Percentiles rank a stretch among this genome's conserved stretches.
Evolutionary conservation across 2,888 invertebrate genomes (phyloP).

Genomic region (Caradrina kadenii): DNA sequence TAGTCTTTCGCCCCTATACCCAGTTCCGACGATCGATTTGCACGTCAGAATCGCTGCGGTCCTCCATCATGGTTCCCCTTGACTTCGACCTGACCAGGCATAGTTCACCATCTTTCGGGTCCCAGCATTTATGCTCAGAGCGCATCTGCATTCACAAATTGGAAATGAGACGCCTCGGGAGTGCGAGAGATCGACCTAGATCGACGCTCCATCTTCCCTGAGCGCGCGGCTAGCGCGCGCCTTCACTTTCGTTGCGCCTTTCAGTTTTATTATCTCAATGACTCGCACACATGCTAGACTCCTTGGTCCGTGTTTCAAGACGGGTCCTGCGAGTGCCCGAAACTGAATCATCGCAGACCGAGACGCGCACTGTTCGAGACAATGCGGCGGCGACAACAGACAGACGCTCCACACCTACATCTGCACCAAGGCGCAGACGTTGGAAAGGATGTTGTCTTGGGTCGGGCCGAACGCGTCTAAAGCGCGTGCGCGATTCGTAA

Average conservation of each 20-base stretch:
- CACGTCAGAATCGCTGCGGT: conserved; percentile 94
- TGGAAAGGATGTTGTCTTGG: conserved; percentile 69
- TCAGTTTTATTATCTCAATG: conserved; percentile 90
- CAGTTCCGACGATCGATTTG: conserved; percentile 95
- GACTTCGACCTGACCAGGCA: conserved; percentile 93
- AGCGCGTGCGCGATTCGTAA: conserved; percentile 68
- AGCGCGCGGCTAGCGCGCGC: conserved; percentile 76
- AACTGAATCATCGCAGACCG: conserved; percentile 81
- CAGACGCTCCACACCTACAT: conserved; percentile 66
- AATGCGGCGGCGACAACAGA: conserved; percentile 69
- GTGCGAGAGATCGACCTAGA: conserved; percentile 85
- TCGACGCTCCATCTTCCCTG: conserved; percentile 84
- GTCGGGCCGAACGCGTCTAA: conserved; percentile 74
- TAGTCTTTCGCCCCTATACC: conserved; percentile 93
- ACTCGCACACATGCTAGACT: conserved; percentile 92
- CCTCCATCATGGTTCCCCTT: conserved; percentile 93
- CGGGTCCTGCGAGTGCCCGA: conserved; percentile 91
- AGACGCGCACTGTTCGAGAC: conserved; percentile 76
- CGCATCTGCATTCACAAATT: conserved; percentile 85
- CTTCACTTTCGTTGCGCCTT: conserved; percentile 93
- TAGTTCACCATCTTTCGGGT: conserved; percentile 94
- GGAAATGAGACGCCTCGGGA: conserved; percentile 90
- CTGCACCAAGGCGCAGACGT: conserved; percentile 74
- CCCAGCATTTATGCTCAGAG: conserved; percentile 92
- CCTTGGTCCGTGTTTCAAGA: conserved; percentile 90